Evolutionary conservation across 2,797 vertebrate species (phyloP).

Genomic region (Calcarius lapponicus): DNA sequence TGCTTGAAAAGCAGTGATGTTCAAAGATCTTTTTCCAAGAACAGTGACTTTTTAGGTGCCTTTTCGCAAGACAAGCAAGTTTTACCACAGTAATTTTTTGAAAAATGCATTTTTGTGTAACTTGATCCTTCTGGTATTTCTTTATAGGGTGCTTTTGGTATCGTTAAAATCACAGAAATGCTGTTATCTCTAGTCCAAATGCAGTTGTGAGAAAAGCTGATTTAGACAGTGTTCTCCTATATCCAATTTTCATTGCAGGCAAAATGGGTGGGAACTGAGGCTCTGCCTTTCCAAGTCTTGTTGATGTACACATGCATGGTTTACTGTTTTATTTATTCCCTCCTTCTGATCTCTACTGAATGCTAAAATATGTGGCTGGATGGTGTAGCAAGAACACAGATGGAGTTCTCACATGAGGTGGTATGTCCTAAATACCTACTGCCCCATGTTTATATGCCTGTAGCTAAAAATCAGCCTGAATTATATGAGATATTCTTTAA

Average conservation of each 20-base stretch:
- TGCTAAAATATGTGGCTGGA: neutral
- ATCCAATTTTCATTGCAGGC: neutral
- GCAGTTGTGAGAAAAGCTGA: neutral
- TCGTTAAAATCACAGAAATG: neutral
- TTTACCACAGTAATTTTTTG: neutral
- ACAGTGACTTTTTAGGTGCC: neutral
- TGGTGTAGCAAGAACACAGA: neutral
- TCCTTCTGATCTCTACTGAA: neutral
- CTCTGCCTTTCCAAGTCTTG: neutral
- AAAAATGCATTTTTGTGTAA: neutral
- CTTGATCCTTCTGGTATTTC: neutral
- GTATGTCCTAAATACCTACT: neutral
- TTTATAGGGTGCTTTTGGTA: neutral
- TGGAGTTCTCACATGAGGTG: neutral
- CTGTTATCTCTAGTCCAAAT: neutral
- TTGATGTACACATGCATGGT: neutral
- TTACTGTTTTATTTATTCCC: neutral
- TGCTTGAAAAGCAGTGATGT: neutral
- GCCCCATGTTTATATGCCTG: neutral
- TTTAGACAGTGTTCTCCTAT: neutral
- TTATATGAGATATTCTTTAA: neutral
- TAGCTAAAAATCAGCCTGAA: neutral
- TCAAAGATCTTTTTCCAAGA: neutral
- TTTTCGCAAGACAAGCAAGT: neutral
- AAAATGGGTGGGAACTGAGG: neutral